Percentiles rank a stretch among this genome's conserved stretches.
Evolutionary conservation across 1,140 invertebrate genomes (phyloP).

Genomic region (Bombus breviceps): DNA sequence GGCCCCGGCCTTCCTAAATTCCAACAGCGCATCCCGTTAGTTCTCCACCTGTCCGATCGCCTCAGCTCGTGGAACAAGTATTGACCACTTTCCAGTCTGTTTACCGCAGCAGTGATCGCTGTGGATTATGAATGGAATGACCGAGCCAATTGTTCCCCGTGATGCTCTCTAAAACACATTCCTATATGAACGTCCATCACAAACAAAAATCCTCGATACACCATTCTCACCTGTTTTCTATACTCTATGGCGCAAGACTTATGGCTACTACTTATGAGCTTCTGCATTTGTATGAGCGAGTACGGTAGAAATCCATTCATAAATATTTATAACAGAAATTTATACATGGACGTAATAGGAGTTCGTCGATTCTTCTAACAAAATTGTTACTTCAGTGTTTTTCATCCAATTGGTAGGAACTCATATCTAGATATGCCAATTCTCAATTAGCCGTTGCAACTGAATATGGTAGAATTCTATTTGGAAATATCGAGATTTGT

Average conservation of each 20-base stretch:
- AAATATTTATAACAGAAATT: neutral
- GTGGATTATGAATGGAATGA: slow-evolving; percentile 38
- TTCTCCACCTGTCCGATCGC: slow-evolving; percentile 63
- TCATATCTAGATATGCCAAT: too few species aligned
- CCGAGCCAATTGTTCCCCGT: neutral
- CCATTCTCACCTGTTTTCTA: neutral
- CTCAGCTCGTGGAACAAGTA: slow-evolving; percentile 43
- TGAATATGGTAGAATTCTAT: too few species aligned
- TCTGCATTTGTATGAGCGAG: neutral
- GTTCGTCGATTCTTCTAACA: neutral
- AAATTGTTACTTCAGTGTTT: too few species aligned
- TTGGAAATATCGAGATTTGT: too few species aligned
- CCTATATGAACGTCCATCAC: neutral
- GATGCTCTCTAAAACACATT: neutral
- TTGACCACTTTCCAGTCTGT: slow-evolving; percentile 54
- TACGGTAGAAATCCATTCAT: neutral
- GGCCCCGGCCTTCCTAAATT: slow-evolving; percentile 72
- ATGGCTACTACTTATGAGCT: neutral
- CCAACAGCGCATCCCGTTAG: slow-evolving; percentile 72
- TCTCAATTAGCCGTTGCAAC: too few species aligned
- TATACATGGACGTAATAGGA: neutral
- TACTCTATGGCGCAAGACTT: neutral
- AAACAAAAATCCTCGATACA: neutral
- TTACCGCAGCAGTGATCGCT: slow-evolving; percentile 23
- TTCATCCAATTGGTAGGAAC: too few species aligned